These are phyloP conservation scores for Neelides folsomi DNA, from an alignment of 2,888 invertebrate species.

Conservation along the genomic window DNA sequence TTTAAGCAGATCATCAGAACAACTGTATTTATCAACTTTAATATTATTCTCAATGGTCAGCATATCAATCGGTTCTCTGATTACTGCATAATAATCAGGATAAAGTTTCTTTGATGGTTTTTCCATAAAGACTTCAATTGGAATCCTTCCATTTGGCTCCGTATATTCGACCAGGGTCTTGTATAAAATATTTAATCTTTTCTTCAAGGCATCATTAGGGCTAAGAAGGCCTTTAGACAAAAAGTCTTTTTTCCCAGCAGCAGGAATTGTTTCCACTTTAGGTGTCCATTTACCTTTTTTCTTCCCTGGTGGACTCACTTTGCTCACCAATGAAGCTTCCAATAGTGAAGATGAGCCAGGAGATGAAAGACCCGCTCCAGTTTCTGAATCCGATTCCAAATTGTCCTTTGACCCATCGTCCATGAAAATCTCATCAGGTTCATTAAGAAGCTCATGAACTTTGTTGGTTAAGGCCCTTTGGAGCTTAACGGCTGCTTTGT, in stretches of 20 bases:
- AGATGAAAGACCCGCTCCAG: not conserved
- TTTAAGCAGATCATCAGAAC: conserved; percentile 47
- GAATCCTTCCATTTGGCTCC: conserved; percentile 56
- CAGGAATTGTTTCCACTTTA: conserved; percentile 4
- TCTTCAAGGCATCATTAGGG: conserved; percentile 45
- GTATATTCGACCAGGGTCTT: conserved; percentile 57
- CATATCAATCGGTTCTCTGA: conserved; percentile 88
- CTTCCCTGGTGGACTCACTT: conserved; percentile 43
- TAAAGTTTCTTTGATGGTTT: conserved; percentile 89
- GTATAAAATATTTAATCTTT: conserved; percentile 66
- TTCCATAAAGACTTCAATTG: conserved; percentile 87
- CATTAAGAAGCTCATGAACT: conserved; percentile 57
- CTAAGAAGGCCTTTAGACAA: too few species aligned
- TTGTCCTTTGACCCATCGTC: not conserved
- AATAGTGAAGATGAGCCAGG: conserved; percentile 3
- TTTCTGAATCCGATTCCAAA: conserved; percentile 8
- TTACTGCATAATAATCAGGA: conserved; percentile 89
- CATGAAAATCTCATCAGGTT: conserved; percentile 37
- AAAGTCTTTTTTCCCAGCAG: not conserved
- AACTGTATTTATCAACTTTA: conserved; percentile 52
- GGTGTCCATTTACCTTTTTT: conserved; percentile 13
- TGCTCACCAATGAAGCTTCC: conserved; percentile 36
- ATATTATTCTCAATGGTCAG: conserved; percentile 83
- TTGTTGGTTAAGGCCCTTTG: conserved; percentile 71
- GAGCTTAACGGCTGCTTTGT: conserved; percentile 70